Evolutionary conservation across 2,797 vertebrate species (phyloP).

Genomic region (Acrocephalus scirpaceus): DNA sequence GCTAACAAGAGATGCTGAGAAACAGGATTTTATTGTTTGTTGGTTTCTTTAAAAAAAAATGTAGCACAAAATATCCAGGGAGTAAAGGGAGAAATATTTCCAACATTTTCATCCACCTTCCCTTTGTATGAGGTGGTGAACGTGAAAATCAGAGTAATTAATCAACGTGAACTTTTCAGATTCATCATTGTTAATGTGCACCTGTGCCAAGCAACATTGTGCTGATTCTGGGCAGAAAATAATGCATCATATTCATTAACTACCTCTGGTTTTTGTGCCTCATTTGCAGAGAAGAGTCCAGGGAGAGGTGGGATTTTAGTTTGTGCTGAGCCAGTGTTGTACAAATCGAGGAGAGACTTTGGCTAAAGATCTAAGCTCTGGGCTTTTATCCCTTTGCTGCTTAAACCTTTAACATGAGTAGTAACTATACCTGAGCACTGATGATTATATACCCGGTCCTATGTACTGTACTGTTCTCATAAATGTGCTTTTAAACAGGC

Average conservation of each 20-base stretch:
- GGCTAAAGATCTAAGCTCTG: background rate
- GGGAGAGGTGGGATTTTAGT: background rate
- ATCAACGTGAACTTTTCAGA: slow-evolving; percentile 55
- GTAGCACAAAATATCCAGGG: background rate
- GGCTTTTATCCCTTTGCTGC: background rate
- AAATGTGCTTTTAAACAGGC: background rate
- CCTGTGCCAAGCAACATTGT: slow-evolving; percentile 45
- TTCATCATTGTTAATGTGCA: slow-evolving; percentile 50
- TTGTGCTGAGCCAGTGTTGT: background rate
- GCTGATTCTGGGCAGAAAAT: slow-evolving; percentile 33
- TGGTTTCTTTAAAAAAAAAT: background rate
- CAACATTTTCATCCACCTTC: background rate
- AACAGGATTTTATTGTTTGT: background rate
- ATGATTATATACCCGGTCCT: background rate
- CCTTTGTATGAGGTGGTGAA: background rate
- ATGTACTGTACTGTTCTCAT: background rate
- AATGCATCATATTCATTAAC: slow-evolving; percentile 28
- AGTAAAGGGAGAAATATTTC: background rate
- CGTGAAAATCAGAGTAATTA: slow-evolving; percentile 50
- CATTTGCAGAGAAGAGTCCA: background rate
- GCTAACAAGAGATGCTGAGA: background rate
- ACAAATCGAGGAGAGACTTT: background rate
- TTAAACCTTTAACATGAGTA: background rate
- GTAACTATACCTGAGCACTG: background rate
- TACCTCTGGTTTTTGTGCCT: background rate